Evolutionary conservation across 1,140 invertebrate species (phyloP).

Genomic region (Lutraria rhynchaena): DNA sequence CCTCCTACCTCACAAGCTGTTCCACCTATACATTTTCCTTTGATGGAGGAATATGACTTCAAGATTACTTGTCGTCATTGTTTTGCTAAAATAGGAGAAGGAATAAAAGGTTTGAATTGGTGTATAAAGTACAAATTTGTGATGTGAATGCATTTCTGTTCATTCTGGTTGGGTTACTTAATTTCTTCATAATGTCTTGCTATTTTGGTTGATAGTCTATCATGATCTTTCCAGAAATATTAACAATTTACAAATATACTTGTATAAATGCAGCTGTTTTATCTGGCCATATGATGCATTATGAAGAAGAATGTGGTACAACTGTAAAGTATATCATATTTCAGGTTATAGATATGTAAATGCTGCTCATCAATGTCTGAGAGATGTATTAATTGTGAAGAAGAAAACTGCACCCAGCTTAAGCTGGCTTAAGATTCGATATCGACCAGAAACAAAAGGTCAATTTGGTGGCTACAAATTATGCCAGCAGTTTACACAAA

Average conservation of each 20-base stretch:
- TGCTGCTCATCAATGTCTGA: constrained; percentile 67
- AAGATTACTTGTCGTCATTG: constrained; percentile 71
- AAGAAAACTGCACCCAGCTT: constrained; percentile 56
- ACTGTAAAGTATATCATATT: not conserved
- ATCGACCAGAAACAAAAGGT: constrained; percentile 59
- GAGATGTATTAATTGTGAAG: constrained; percentile 70
- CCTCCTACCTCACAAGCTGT: not conserved
- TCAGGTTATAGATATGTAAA: constrained; percentile 45
- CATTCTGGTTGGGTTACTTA: too few relatives aligned
- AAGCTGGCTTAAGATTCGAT: constrained; percentile 73
- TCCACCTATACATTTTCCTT: constrained; percentile 67
- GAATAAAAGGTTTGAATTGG: constrained; percentile 68
- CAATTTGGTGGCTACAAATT: constrained; percentile 67
- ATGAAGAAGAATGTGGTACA: constrained; percentile 33
- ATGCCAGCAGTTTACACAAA: constrained; percentile 69
- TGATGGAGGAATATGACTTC: constrained; percentile 71
- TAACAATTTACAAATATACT: too few relatives aligned
- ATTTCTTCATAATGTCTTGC: too few relatives aligned
- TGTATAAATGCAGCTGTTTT: too few relatives aligned
- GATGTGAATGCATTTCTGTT: too few relatives aligned
- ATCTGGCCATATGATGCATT: too few relatives aligned
- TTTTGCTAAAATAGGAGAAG: constrained; percentile 75
- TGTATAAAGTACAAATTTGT: too few relatives aligned
- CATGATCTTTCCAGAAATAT: too few relatives aligned
- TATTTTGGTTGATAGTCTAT: too few relatives aligned